phyloP scores from a whole-genome alignment of 2,113 vertebrate genomes.

The Podiceps cristatus region DNA sequence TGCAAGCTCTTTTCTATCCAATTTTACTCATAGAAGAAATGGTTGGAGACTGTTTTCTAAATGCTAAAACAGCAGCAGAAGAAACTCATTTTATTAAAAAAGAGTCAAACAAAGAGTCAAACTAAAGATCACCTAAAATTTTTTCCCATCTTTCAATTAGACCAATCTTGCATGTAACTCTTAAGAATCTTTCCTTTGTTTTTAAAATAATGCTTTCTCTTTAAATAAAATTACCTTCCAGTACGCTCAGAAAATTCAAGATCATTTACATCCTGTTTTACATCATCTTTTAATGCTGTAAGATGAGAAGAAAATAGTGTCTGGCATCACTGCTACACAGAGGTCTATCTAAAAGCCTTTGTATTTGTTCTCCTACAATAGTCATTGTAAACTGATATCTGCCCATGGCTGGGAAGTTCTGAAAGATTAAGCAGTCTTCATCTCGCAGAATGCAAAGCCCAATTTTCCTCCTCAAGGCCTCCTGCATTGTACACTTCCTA shows the following conservation, averaged over 20 bases:
- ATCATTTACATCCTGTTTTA: slow-evolving; percentile 41
- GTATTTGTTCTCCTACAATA: slow-evolving; percentile 58
- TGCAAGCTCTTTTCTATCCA: not conserved
- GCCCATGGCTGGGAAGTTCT: slow-evolving; percentile 46
- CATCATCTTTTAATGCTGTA: slow-evolving; percentile 54
- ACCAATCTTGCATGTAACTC: not conserved
- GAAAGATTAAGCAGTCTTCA: slow-evolving; percentile 65
- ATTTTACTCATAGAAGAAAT: not conserved
- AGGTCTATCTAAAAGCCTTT: slow-evolving; percentile 44
- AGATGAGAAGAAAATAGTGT: slow-evolving; percentile 75
- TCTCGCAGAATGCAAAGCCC: not conserved
- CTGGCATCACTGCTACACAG: slow-evolving; percentile 51
- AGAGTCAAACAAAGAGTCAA: not conserved
- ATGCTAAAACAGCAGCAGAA: not conserved
- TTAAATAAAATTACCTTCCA: not conserved
- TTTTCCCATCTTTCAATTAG: not conserved
- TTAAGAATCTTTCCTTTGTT: not conserved
- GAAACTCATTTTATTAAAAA: not conserved
- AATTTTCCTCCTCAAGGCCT: slow-evolving; percentile 11
- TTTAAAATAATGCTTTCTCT: not conserved
- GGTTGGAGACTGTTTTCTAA: not conserved
- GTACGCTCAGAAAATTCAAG: not conserved
- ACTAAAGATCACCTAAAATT: not conserved
- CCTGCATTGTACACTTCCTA: not conserved
- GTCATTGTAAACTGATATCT: slow-evolving; percentile 68